phyloP scores from a whole-genome alignment of 2,113 vertebrate genomes.

The Tiliqua scincoides region DNA sequence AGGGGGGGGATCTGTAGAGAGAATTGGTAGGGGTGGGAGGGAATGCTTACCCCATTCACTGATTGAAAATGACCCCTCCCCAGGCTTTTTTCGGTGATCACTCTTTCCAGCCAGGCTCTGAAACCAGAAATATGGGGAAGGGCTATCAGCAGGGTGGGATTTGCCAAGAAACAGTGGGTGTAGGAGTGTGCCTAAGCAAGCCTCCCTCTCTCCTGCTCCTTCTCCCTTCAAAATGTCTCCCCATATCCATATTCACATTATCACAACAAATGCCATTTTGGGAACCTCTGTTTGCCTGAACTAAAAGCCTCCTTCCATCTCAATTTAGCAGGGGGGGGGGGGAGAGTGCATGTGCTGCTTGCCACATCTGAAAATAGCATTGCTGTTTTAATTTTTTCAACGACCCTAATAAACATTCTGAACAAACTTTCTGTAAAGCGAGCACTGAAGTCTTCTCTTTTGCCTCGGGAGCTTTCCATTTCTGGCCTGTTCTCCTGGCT shows the following conservation, averaged over 20 bases:
- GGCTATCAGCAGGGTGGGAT: not conserved
- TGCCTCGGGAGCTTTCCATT: not conserved
- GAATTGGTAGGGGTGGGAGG: too few relatives aligned
- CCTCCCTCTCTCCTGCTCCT: too few relatives aligned
- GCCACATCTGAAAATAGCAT: not conserved
- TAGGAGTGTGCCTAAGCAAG: too few relatives aligned
- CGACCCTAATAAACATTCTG: not conserved
- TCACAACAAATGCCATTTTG: not conserved
- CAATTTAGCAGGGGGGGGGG: not conserved
- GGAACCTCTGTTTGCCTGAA: not conserved
- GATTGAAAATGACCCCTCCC: too few relatives aligned
- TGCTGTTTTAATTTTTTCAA: not conserved
- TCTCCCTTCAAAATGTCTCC: not conserved
- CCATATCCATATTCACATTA: too few relatives aligned
- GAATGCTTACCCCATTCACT: too few relatives aligned
- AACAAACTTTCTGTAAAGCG: not conserved
- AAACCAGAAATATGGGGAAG: not conserved
- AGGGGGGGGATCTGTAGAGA: too few relatives aligned
- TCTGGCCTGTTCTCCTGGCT: not conserved
- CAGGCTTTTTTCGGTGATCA: too few relatives aligned
- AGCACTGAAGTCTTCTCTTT: not conserved
- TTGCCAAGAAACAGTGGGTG: too few relatives aligned
- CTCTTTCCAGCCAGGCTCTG: not conserved
- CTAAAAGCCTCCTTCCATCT: too few relatives aligned
- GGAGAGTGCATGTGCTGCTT: not conserved